Conservation (phyloP, 2,888 invertebrate genomes). For the Eumacrocentrus americanus region DNA sequence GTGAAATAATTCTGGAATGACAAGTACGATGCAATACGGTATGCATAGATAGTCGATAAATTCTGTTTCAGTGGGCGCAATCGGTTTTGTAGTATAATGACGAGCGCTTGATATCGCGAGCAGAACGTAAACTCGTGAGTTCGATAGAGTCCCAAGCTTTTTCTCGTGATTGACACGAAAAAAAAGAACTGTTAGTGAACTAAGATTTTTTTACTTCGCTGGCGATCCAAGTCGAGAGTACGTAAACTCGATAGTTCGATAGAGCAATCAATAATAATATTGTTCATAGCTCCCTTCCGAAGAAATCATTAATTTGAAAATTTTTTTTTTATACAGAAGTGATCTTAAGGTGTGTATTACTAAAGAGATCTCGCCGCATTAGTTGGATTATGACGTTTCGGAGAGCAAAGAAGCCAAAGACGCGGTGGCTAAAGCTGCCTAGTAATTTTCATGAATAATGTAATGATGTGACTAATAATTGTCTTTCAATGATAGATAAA, state of each 20-base stretch:
- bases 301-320: no score
- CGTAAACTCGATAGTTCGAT: neutral
- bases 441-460: slow-evolving; percentile 36
- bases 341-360: no score
- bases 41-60: no score
- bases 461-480: no score
- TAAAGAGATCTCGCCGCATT: no score
- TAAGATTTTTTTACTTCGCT: neutral
- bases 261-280: no score
- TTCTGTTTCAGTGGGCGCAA: neutral
- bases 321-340: no score
- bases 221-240: neutral
- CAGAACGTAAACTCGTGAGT: slow-evolving; percentile 35
- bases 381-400: neutral
- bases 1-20: neutral
- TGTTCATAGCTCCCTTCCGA: no score
- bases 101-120: neutral
- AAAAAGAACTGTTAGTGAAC: no score
- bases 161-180: neutral
- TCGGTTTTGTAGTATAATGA: neutral
- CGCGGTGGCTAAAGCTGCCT: slow-evolving; percentile 48
- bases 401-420: slow-evolving; percentile 49
- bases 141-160: slow-evolving; percentile 26
- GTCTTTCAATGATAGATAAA: no score
- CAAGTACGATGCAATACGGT: no score